Evolutionary conservation across 2,797 vertebrate genomes (phyloP).

Genomic region (Anniella stebbinsi): DNA sequence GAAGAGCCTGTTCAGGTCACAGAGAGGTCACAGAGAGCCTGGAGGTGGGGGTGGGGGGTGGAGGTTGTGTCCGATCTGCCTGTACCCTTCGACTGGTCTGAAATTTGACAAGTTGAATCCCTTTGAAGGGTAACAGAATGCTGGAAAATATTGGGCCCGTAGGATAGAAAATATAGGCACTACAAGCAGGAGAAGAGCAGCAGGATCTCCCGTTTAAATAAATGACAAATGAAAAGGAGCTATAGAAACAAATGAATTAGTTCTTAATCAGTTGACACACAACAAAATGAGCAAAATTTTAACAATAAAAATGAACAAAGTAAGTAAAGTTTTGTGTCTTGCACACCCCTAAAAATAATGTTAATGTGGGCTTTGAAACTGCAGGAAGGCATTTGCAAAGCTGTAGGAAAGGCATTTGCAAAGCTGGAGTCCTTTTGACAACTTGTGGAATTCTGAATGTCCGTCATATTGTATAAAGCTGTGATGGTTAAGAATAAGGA

Average conservation of each 20-base stretch:
- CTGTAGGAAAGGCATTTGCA: background rate
- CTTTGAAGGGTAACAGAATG: no score
- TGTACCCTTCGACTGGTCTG: no score
- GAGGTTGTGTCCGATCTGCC: no score
- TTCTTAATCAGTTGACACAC: no score
- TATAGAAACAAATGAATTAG: background rate
- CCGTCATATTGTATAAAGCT: background rate
- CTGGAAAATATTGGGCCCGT: no score
- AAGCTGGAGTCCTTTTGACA: background rate
- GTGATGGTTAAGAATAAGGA: background rate
- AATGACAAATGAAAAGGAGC: background rate
- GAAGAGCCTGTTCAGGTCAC: no score
- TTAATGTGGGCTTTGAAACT: background rate
- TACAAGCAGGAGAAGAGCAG: no score
- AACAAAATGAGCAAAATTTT: background rate
- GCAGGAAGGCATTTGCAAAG: background rate
- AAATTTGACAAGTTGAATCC: no score
- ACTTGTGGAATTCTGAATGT: background rate
- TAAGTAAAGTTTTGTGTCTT: background rate
- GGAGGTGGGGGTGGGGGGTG: no score
- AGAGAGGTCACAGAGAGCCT: no score
- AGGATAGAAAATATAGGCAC: no score
- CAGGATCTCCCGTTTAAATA: no score
- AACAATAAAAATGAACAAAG: background rate
- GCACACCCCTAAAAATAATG: background rate